These are phyloP conservation scores for Apteryx owenii DNA, from an alignment of 2,113 vertebrate species.

Conservation along the genomic window DNA sequence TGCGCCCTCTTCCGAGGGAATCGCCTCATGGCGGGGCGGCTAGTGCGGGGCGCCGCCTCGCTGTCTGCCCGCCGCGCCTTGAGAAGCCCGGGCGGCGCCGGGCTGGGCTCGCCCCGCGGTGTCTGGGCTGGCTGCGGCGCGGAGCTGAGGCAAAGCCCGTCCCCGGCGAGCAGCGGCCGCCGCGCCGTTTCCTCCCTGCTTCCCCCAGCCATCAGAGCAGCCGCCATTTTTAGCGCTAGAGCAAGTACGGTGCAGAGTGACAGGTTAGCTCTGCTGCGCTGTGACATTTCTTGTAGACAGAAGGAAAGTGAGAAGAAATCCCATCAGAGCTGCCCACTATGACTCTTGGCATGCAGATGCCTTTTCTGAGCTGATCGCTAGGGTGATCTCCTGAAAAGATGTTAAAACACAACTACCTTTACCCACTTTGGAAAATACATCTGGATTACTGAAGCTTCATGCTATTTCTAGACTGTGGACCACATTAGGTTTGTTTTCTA, in stretches of 20 bases:
- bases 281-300: accelerated
- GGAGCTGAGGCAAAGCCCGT: too few species aligned
- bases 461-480: not conserved
- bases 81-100: not conserved
- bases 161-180: too few species aligned
- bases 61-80: accelerated
- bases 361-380: not conserved
- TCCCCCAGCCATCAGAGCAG: accelerated
- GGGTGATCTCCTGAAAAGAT: not conserved
- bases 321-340: accelerated
- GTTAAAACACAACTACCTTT: not conserved
- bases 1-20: too few species aligned
- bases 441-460: not conserved
- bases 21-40: too few species aligned
- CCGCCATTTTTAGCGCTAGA: accelerated
- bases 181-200: accelerated
- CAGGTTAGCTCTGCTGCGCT: accelerated
- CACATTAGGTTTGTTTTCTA: not conserved
- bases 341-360: accelerated
- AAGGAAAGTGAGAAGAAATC: not conserved
- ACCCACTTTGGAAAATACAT: accelerated
- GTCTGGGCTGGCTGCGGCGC: not conserved
- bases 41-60: too few species aligned
- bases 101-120: not conserved
- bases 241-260: accelerated